phyloP scores from a whole-genome alignment of 2,888 invertebrate species.

The Dryocosmus kuriphilus region DNA sequence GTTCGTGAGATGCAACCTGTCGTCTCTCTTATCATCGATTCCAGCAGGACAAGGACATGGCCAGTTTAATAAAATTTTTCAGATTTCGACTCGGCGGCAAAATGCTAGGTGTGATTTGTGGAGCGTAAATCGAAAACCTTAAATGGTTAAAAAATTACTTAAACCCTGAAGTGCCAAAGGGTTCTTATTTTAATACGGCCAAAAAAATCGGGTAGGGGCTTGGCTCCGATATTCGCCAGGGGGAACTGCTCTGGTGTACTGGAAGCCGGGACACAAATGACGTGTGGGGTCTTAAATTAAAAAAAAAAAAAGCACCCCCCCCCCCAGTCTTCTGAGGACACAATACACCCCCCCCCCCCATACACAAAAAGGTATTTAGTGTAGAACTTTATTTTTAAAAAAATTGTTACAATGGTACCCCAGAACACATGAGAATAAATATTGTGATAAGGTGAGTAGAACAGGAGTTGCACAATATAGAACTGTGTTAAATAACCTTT shows the following conservation, averaged over 20 bases:
- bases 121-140: too few species aligned
- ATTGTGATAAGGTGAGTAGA: constrained; percentile 26
- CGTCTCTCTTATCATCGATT: constrained; percentile 98
- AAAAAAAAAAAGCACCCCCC: neutral
- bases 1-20: constrained; percentile 98
- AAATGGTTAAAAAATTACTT: too few species aligned
- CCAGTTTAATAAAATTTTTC: too few species aligned
- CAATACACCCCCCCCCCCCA: too few species aligned
- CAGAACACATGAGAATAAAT: constrained; percentile 24
- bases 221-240: constrained; percentile 96
- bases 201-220: constrained; percentile 97
- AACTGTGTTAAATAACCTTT: constrained; percentile 16
- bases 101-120: too few species aligned
- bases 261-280: constrained; percentile 97
- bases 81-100: too few species aligned
- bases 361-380: too few species aligned
- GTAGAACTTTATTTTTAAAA: too few species aligned
- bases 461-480: constrained; percentile 18
- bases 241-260: constrained; percentile 97
- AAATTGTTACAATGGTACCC: constrained; percentile 17
- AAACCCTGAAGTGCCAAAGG: constrained; percentile 95
- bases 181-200: constrained; percentile 95
- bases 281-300: constrained; percentile 82
- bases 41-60: constrained; percentile 98
- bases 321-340: constrained; percentile 30